Base-by-base conservation (phyloP, 1,140 invertebrate species). In the Conus betulinus region DNA sequence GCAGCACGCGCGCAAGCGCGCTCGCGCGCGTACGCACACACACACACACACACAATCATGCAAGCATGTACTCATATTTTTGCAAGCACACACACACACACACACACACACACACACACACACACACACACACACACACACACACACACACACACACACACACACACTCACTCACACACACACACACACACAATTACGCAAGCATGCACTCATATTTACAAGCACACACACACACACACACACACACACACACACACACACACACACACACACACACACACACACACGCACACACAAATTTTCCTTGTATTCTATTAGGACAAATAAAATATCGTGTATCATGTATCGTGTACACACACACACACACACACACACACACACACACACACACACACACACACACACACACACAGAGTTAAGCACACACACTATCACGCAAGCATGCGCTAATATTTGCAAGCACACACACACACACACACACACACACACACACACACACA, bases 391-490 rank as follows among this genome's bases (percentile, higher is more conserved):
- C 67, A 20, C 20, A 23, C 67, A 23, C 20, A 23, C 67, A 23
- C 67, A 71, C 67, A 71, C 67, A 23, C 20, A 71, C 67, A 71
- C 67, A 17, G 8, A 71, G 8, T 5, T 17, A 71, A 7, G 20
- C 67, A 71, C 67, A 71, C 67, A 71, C 67, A 71, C 3, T 5
- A 11, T 17, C 67, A 71, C 8, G 20, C 20, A 71, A 11, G 20
- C 67, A 71, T 7, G 20, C 15, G 4, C 67, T 17, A 3, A 71
- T 20, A 71, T 20, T 17, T 20, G 20, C 67, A 20, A 11, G 20
- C 67, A 71, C 67, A 23, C 67, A 71, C 67, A 71, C 67, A 71
- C 67, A 71, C 67, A 71, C 20, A 71, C 67, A 71, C 25, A 82
- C 79, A 82, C 79, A 52, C 25, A 82, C 79, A 82, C 79, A 52